Conservation (phyloP, 92 coral and sea anemone genomes). For the Phenganax stokvisi region DNA sequence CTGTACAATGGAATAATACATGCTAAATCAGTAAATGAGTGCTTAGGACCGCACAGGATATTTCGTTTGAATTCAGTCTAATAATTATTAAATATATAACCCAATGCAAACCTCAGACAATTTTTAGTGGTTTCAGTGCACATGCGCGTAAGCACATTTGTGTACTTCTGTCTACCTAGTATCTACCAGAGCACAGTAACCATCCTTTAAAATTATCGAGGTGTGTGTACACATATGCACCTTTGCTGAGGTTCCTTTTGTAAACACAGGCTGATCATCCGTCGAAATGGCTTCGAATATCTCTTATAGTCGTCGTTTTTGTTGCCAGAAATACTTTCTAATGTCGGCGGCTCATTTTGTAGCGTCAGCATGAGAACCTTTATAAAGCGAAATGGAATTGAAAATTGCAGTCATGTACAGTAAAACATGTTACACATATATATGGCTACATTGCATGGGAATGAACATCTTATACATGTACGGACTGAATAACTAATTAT, state of each 20-base stretch:
- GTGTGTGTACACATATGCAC: constrained; percentile 34
- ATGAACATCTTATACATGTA: too few relatives aligned
- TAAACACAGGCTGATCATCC: constrained; percentile 70
- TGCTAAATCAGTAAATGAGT: neutral
- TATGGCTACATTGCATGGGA: too few relatives aligned
- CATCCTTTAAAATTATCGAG: too few relatives aligned
- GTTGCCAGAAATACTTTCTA: constrained; percentile 71
- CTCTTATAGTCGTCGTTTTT: constrained; percentile 73
- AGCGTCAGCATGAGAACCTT: constrained; percentile 92
- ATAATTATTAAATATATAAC: neutral
- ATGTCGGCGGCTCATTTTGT: constrained; percentile 92
- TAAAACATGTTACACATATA: too few relatives aligned
- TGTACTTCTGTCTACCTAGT: too few relatives aligned
- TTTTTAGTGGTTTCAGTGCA: neutral
- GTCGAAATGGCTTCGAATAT: constrained; percentile 70
- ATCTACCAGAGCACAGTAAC: too few relatives aligned
- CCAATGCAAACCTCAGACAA: neutral
- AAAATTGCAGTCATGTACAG: neutral
- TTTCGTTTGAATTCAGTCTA: neutral
- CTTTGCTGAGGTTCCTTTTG: constrained; percentile 79
- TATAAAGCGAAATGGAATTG: neutral
- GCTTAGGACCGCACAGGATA: neutral
- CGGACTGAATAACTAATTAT: too few relatives aligned
- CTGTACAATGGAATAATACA: constrained; percentile 35
- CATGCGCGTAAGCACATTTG: too few relatives aligned